Percentiles rank a stretch among this genome's conserved stretches.
These are phyloP conservation scores for Zaprionus capensis DNA, from an alignment of 1,140 invertebrate genomes.

Conservation along the genomic window DNA sequence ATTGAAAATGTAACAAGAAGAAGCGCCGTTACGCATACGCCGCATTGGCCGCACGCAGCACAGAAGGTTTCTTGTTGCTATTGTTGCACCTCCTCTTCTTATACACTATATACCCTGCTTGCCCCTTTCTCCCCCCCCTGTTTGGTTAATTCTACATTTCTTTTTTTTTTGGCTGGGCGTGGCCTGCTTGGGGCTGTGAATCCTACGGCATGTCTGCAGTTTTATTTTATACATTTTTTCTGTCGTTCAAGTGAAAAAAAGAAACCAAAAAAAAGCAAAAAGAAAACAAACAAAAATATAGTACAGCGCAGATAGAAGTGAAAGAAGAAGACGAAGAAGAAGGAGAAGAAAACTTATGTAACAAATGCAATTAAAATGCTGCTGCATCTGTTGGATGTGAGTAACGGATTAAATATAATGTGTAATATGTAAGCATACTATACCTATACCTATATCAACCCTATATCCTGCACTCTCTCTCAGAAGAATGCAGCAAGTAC, in stretches of 20 bases:
- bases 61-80: neutral
- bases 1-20: neutral
- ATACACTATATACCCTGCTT: too few species aligned
- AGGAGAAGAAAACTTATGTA: neutral
- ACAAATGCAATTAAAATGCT: constrained; percentile 16
- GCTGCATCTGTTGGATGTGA: constrained; percentile 35
- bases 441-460: neutral
- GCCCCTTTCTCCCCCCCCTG: neutral
- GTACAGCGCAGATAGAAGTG: neutral
- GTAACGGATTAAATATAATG: constrained; percentile 10
- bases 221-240: constrained; percentile 1
- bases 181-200: neutral
- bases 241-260: neutral
- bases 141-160: neutral
- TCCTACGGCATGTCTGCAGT: neutral
- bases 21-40: constrained; percentile 52
- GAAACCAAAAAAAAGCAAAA: neutral
- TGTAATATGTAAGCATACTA: neutral
- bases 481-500: too few species aligned
- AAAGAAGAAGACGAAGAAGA: neutral
- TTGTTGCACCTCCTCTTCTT: neutral
- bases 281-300: neutral
- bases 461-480: too few species aligned
- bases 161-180: constrained; percentile 5
- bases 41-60: constrained; percentile 14